Base-by-base conservation (phyloP, 2,888 invertebrate genomes). In the Omphaloscelis lunosa region DNA sequence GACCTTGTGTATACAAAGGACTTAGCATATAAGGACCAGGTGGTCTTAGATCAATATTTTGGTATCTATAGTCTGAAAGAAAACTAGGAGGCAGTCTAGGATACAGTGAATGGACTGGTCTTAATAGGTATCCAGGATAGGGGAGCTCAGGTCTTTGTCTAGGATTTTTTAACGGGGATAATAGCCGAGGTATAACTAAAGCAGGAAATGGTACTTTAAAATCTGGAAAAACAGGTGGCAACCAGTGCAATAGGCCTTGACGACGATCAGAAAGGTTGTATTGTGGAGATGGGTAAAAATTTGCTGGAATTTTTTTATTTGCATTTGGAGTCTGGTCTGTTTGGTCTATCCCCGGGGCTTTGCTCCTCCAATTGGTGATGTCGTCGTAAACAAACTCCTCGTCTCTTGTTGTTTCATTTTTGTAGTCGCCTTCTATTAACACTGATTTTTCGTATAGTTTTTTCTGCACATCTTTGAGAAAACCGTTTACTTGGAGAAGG, bases 1-100 rank as follows among this genome's bases (percentile, higher is more conserved):
- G 9, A 56, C 1, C 23, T 39, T 29, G n/a, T 23, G 5, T 6
- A 23, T 29, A 11, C 15, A 3, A 20, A 48, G 17, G 7, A 15
- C 7, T 29, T 11, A 15, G 0, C 8, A 27, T 12, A 29, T 51
- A 27, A 23, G 6, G 29, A 12, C 4, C 17, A 17, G 23, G n/a
- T 9, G 56, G 58, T 58, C 11, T 45, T 0, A 74, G 45, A 58
- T 74, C 73, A 20, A 58, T 11, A 45, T 73, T 74, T 23, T 73
- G 58, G 27, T 34, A 34, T 20, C 9, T 29, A 8, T n/a, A 20
- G 12, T 41, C n/a, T 41, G 58, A 15, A 20, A 34, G 5, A n/a
- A 68, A 29, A 1, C 9, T 45, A n/a, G 20, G 48, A 29, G 48
- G 56, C 20, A 1, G n/a, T n/a, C 1, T 17, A 27, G 45, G 34